Evolutionary conservation across 1,140 invertebrate species (phyloP), one percentile per base, ranked within the genome.

Genomic region (Diuraphis noxia): DNA sequence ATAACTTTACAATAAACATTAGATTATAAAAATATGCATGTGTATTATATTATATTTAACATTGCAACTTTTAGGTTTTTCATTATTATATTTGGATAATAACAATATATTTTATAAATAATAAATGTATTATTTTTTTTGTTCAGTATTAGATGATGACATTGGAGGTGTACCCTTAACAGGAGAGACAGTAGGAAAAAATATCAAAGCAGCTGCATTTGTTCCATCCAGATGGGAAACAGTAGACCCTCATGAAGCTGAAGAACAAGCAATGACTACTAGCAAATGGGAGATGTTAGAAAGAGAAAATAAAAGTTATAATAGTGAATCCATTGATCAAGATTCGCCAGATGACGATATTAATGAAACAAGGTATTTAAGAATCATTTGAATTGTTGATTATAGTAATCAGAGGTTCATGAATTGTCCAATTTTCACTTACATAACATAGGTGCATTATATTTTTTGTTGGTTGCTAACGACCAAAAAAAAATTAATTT

Each of bases 141-240:
- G 25, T 63, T 17, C 56, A 92, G 92, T 92, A 30, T 40, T 91
- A 72, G 96, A 97, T 92, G 96, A 97, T 82, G 97, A 98, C 93
- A 95, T 98, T n/a, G 97, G 98, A 94, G 97, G 97, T 21, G 94
- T 96, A 30, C 97, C 97, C 2, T 94, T 97, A 92, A 96, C 96
- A 82, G 95, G 95, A 46, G 94, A 92, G 87, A 85, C 79, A 93
- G 56, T 92, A 56, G 92, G 90, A 84, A 92, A 93, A 92, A 93
- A 92, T 91, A 88, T 49, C 86, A 94, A 93, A 92, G 93, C 95
- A 77, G 96, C 96, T 25, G 95, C 95, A 56, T 97, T 97, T 95
- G 96, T 98, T 72, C 97, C 97, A 19, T 98, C 98, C 0, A 97
- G 98, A 93, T 99, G 98, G 98, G 98, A 99, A 95, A 98, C 97